Evolutionary conservation across 2,797 vertebrate genomes (phyloP), one percentile per base, ranked within the genome.

Genomic region (Labroides dimidiatus): DNA sequence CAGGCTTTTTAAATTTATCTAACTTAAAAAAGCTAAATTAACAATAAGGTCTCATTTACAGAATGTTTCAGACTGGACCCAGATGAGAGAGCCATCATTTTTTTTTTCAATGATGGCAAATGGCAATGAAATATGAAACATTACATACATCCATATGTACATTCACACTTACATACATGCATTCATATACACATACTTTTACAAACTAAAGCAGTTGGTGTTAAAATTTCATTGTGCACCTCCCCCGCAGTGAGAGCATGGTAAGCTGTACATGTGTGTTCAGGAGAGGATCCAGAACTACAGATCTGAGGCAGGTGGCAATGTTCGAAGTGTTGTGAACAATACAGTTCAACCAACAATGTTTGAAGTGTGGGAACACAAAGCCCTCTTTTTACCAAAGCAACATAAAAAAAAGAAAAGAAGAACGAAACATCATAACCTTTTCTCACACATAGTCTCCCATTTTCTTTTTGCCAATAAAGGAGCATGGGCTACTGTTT

Each of bases 401-500:
- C 47, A 71, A 19, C 64, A 60, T 2, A 4, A n/a, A 44, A 17
- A 66, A 55, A 69, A 7, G 8, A 4, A 27, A 27, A 27, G 8
- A 33, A 33, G 30, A 33, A 33, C 30, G 1, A 27, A 66, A 71
- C 54, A 48, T 57, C 52, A 59, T 49, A 21, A 58, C 41, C 48
- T 47, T 61, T 42, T 57, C 14, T 9, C n/a, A 12, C 14, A 23
- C 37, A 9, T 42, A 4, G 30, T 37, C 11, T 27, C 30, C 33
- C 16, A n/a, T 10, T 58, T 45, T 71, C 24, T 60, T 64, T 68
- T 50, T 50, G 51, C 63, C 55, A 54, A 15, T 49, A 36, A 52
- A 45, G 21, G 64, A 64, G 10, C 69, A 71, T 33, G 41, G 70
- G 58, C 39, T 27, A 57, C 45, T 60, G 65, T 58, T 69, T 54